Base-by-base conservation (phyloP, 2,113 vertebrate genomes). In the Phainopepla nitens region DNA sequence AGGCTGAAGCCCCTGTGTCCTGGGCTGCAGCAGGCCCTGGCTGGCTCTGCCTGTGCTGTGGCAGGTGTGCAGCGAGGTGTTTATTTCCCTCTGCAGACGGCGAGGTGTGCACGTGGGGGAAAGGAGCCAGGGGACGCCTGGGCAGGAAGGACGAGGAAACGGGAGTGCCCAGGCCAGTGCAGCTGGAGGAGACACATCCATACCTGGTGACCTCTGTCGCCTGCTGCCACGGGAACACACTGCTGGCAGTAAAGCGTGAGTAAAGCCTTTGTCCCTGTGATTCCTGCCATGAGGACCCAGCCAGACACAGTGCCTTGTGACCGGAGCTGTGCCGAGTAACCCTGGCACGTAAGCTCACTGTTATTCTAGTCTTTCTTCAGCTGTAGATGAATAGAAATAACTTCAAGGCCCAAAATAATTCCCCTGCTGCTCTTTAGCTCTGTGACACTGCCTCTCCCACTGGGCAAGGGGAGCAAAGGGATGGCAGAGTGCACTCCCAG, bases 161-260 rank as follows among this genome's bases (percentile, higher is more conserved):
- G 3, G 98, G 98, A 91, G 96, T 97, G 45, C 99, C 99, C 0
- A 98, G 98, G 95, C 98, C 97, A 0, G 98, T 99, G 89, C 99
- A 98, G 96, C 98, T 99, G 73, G 99, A 99, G 22, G 99, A 99
- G 97, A 98, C 90, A 13, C 99, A 99, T 94, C 98, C 98, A 3
- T 99, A 99, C 94, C 89, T 96, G 6, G 99, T 99, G 98, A 99
- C 99, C 47, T 99, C 99, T 0, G 99, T 99, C 82, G 99, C 99
- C 92, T 99, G 99, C 98, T 99, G 99, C 98, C 99, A 99, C 96
- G 99, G 99, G 97, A 99, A 99, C 98, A 99, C 99, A 7, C 98
- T 99, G 80, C 98, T 99, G 97, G 99, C 99, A 86, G 97, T 99
- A 64, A 99, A 99, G 97, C 97, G 99, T 99, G 98, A 99, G 99